Conservation (phyloP, 2,797 vertebrate genomes). For the Clarias platycephalus region DNA sequence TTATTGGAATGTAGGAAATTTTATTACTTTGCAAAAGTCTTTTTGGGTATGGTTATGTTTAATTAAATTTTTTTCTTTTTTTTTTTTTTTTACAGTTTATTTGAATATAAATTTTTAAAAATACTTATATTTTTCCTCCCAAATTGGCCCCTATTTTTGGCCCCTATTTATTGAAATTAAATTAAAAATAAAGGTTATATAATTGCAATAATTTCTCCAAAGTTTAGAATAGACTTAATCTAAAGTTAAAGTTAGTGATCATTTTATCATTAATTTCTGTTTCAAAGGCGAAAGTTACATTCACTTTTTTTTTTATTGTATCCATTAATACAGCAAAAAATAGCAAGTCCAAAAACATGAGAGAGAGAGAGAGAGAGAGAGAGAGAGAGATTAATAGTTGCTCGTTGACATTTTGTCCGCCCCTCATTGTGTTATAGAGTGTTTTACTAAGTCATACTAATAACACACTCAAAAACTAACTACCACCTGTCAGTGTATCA, state of each 20-base stretch:
- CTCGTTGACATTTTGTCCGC: constrained; percentile 31
- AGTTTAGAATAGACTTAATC: background rate
- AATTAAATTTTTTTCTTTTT: background rate
- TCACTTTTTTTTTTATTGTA: too few relatives aligned
- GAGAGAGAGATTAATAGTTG: constrained; percentile 24
- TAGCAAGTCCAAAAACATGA: background rate
- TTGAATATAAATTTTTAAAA: background rate
- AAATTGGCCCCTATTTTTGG: background rate
- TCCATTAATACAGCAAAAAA: background rate
- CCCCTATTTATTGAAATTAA: background rate
- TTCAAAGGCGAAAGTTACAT: background rate
- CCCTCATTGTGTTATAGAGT: constrained; percentile 39
- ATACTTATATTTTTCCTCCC: background rate
- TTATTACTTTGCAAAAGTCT: background rate
- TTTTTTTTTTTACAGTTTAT: too few relatives aligned
- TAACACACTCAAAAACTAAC: constrained; percentile 40
- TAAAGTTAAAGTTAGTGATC: background rate
- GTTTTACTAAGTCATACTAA: constrained; percentile 46
- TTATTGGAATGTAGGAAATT: background rate
- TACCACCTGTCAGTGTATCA: constrained; percentile 32
- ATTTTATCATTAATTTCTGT: background rate
- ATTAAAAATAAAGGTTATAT: background rate
- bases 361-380: background rate
- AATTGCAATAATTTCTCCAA: background rate
- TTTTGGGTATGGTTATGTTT: background rate